A percentile compares a stretch with the other conserved stretches of the same genome.
These are phyloP conservation scores for Drosophila albomicans DNA, from an alignment of 1,140 invertebrate species.

Conservation along the genomic window DNA sequence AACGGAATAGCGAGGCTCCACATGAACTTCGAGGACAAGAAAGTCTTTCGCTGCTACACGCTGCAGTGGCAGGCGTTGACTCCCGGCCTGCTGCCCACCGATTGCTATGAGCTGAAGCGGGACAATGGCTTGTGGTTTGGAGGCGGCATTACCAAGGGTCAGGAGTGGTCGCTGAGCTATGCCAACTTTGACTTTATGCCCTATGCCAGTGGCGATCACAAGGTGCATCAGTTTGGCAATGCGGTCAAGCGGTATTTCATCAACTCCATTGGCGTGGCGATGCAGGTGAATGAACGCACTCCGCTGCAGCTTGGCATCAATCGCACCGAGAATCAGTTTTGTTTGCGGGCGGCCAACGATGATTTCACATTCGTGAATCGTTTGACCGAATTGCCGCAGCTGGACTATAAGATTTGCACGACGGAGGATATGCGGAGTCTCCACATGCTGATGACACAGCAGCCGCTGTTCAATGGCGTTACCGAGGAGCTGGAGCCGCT, in stretches of 20 bases:
- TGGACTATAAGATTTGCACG: conserved; percentile 95
- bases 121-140: conserved; percentile 92
- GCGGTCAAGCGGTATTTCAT: conserved; percentile 93
- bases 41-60: conserved; percentile 90
- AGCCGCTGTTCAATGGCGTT: conserved; percentile 92
- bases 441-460: conserved; percentile 89
- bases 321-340: conserved; percentile 88
- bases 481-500: conserved; percentile 91
- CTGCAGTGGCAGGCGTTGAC: conserved; percentile 92
- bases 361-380: conserved; percentile 91
- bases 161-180: conserved; percentile 92
- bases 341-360: conserved; percentile 90
- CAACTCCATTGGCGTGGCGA: conserved; percentile 92
- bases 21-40: conserved; percentile 87
- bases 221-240: conserved; percentile 91
- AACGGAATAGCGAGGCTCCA: conserved; percentile 90
- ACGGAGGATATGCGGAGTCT: conserved; percentile 91
- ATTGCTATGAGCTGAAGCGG: conserved; percentile 92
- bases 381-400: conserved; percentile 87
- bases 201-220: conserved; percentile 93
- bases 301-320: conserved; percentile 93
- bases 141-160: conserved; percentile 90
- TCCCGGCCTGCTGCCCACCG: conserved; percentile 88
- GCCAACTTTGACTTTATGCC: conserved; percentile 90
- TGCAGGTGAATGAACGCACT: conserved; percentile 90